These are phyloP conservation scores for Pentalonia nigronervosa DNA, from an alignment of 1,140 invertebrate species.

Conservation along the genomic window DNA sequence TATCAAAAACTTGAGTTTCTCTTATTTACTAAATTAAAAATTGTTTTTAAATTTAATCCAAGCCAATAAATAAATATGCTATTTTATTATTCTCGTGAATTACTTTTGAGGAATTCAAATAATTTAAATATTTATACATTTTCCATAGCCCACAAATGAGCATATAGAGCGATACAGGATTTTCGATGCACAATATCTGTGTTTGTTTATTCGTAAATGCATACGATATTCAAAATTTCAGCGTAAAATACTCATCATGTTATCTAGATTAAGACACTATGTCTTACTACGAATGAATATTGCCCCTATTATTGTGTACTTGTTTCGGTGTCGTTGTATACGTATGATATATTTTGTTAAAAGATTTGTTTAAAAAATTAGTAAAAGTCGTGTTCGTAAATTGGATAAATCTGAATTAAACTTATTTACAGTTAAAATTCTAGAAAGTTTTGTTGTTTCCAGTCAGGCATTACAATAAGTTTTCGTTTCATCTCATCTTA, in stretches of 20 bases:
- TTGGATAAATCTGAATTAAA: background rate
- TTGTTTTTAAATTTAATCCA: background rate
- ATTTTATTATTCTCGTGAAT: background rate
- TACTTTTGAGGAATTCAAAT: no score
- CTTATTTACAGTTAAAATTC: background rate
- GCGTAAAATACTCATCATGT: background rate
- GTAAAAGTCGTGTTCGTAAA: background rate
- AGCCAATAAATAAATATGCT: background rate
- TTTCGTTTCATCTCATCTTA: background rate
- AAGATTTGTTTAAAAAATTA: background rate
- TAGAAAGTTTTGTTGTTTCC: background rate
- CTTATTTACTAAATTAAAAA: background rate
- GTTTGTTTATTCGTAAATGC: background rate
- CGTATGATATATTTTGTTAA: background rate
- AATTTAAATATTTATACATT: background rate
- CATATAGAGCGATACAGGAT: background rate
- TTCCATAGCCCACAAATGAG: fast-evolving
- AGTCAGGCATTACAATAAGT: background rate
- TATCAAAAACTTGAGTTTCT: no score
- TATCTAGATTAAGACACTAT: background rate
- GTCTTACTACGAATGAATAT: background rate
- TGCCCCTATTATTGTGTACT: background rate
- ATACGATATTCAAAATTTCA: background rate
- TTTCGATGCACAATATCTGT: background rate
- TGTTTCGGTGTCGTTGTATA: background rate